Base-by-base conservation (phyloP, 2,113 vertebrate genomes). In the Phasianus colchicus region DNA sequence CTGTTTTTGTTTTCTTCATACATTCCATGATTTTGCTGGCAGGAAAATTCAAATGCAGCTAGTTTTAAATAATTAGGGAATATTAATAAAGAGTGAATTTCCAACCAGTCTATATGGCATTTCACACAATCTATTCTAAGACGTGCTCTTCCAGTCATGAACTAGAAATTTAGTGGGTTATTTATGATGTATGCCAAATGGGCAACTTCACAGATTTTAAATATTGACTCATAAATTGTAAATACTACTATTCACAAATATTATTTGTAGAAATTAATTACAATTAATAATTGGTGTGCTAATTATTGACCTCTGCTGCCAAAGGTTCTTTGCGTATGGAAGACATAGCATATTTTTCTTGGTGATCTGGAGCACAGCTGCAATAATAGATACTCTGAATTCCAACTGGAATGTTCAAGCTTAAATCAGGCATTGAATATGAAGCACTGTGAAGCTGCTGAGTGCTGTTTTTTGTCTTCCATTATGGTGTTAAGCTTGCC, bases 61-160 rank as follows among this genome's bases (percentile, higher is more conserved):
- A 71, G 79, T 88, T 91, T 94, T 80, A 88, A 92, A 86, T 92
- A 92, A 89, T 83, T 91, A 86, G 69, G 21, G 71, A 86, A 67
- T 95, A 86, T 90, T 92, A 91, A 94, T 88, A 80, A 88, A 77
- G 82, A 43, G n/a, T 89, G 61, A 91, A 81, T 92, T 95, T 91
- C 65, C 52, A 64, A 88, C 91, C 80, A 67, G 34, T 61, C 15
- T 86, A n/a, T 74, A 27, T 71, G 91, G 48, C 76, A 70, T 91
- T 96, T 94, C 79, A 54, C 65, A 67, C 34, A 29, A 58, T 89
- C 50, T 90, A 85, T 93, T 94, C 48, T 80, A 85, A 96, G 91
- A 85, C 43, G 54, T 6, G 7, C 43, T 84, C 25, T 88, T 92
- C 78, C 22, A 52, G 17, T 92, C 67, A 45, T 27, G 74, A 87